phyloP scores from a whole-genome alignment of 2,797 vertebrate genomes.

The Nasua narica region DNA sequence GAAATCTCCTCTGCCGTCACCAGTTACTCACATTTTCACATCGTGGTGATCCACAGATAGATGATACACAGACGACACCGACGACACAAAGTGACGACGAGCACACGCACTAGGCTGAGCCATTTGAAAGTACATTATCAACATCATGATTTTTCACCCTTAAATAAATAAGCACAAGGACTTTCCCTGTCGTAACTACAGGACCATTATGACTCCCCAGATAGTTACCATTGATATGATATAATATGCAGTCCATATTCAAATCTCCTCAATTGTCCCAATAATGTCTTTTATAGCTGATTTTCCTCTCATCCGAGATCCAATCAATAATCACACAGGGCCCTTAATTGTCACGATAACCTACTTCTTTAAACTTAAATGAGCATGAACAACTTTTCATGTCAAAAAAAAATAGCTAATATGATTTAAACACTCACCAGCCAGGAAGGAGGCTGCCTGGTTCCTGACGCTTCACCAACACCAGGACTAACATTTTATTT shows the following conservation, averaged over 20 bases:
- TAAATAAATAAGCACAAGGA: slow-evolving; percentile 56
- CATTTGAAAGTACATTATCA: neutral
- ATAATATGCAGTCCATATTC: neutral
- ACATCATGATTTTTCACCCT: neutral
- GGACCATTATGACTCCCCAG: neutral
- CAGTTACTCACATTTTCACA: neutral
- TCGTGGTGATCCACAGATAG: neutral
- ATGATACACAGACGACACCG: neutral
- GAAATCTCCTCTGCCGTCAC: neutral
- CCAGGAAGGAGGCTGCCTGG: rapidly evolving
- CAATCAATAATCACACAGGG: slow-evolving; percentile 11
- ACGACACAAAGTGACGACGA: neutral
- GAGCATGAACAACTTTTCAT: slow-evolving; percentile 22
- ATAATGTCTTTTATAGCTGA: slow-evolving; percentile 33
- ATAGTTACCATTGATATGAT: neutral
- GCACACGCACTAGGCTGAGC: no score
- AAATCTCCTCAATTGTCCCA: slow-evolving; percentile 20
- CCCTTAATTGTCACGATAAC: slow-evolving; percentile 46
- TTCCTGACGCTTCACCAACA: rapidly evolving
- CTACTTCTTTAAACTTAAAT: slow-evolving; percentile 54
- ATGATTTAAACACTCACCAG: neutral
- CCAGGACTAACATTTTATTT: rapidly evolving
- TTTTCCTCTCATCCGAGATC: slow-evolving; percentile 7
- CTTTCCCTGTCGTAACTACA: neutral
- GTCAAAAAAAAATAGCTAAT: neutral